Conservation (phyloP, 2,113 vertebrate species). For the Bubo bubo region DNA sequence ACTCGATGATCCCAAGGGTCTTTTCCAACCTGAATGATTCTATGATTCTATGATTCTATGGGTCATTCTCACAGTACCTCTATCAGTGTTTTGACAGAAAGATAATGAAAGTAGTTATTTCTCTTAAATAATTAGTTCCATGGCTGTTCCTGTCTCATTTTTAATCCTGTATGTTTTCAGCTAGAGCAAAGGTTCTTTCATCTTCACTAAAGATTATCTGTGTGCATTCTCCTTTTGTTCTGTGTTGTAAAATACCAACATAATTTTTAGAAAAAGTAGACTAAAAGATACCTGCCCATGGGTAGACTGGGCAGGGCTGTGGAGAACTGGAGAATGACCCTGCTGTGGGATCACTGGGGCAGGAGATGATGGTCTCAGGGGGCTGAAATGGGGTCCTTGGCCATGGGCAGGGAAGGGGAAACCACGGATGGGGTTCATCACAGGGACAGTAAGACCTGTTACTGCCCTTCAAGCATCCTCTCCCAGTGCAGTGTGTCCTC, state of each 20-base stretch:
- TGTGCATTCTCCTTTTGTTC: not conserved
- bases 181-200: not conserved
- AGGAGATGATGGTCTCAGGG: not conserved
- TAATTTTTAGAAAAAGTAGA: not conserved
- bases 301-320: not conserved
- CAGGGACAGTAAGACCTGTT: not conserved
- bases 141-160: not conserved
- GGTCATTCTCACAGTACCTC: not conserved
- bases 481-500: not conserved
- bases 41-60: no score
- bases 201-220: not conserved
- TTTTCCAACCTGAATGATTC: no score
- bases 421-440: not conserved
- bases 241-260: not conserved
- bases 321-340: not conserved
- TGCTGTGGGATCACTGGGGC: accelerated
- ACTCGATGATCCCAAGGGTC: no score
- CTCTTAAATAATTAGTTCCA: not conserved
- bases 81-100: not conserved
- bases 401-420: no score
- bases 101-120: not conserved
- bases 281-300: not conserved
- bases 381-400: not conserved
- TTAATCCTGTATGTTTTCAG: not conserved
- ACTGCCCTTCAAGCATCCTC: not conserved